phyloP scores from a whole-genome alignment of 1,140 invertebrate genomes.

The Leptonema lineaticorne region DNA sequence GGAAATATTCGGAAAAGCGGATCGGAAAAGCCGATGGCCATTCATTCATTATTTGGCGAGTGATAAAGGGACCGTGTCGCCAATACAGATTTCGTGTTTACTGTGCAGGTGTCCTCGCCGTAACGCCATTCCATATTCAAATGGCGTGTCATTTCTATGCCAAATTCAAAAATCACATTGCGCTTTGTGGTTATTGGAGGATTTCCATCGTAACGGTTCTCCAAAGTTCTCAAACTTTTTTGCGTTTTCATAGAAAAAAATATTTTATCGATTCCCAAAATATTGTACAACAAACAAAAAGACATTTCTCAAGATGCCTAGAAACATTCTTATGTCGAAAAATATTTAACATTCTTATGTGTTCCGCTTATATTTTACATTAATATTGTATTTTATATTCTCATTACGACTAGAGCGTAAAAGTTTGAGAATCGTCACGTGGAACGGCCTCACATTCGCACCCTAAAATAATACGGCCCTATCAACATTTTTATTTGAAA shows the following conservation, averaged over 20 bases:
- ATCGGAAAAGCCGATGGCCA: too few species aligned
- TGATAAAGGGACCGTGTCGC: constrained; percentile 29
- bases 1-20: too few species aligned
- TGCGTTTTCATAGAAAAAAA: background rate
- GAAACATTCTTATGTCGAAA: too few species aligned
- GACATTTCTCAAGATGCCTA: too few species aligned
- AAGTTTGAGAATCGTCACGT: constrained; percentile 18
- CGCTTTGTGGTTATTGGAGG: constrained; percentile 38
- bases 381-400: too few species aligned
- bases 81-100: constrained; percentile 42
- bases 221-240: constrained; percentile 20
- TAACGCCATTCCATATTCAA: constrained; percentile 42
- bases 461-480: constrained; percentile 41
- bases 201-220: constrained; percentile 24
- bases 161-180: constrained; percentile 42
- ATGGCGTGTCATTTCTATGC: constrained; percentile 43
- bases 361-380: too few species aligned
- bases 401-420: too few species aligned
- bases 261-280: too few species aligned
- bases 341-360: too few species aligned
- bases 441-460: constrained; percentile 28
- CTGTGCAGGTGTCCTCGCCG: constrained; percentile 28
- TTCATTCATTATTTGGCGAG: constrained; percentile 32
- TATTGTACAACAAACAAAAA: too few species aligned
- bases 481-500: constrained; percentile 42